Percentiles rank a stretch among this genome's conserved stretches.
Conservation (phyloP, 2,888 invertebrate species). For the Seira sanloemensis region DNA sequence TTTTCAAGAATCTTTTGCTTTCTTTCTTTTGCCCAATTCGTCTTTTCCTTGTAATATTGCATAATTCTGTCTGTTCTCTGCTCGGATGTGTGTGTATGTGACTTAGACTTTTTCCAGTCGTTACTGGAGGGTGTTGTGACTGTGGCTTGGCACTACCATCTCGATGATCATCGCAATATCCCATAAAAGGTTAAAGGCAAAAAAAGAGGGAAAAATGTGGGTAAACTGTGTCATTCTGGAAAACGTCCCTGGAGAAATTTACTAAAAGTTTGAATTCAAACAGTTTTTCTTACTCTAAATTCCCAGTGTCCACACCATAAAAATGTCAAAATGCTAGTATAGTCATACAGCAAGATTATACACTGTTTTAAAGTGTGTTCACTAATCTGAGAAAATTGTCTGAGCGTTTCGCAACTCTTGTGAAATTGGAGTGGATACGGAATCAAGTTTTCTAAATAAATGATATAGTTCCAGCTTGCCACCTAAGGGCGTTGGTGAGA, state of each 20-base stretch:
- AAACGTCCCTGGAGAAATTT: constrained; percentile 64
- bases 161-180: constrained; percentile 41
- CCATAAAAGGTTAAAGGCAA: constrained; percentile 42
- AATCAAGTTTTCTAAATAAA: background rate
- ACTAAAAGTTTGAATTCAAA: constrained; percentile 64
- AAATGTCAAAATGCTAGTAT: constrained; percentile 70
- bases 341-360: constrained; percentile 36
- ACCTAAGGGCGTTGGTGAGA: background rate
- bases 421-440: background rate
- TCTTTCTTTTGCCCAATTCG: background rate
- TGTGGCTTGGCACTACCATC: constrained; percentile 14
- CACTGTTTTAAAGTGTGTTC: background rate
- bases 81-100: too few species aligned
- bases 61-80: too few species aligned
- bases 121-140: constrained; percentile 1
- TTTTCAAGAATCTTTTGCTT: background rate
- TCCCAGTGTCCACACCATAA: constrained; percentile 72
- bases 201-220: constrained; percentile 19
- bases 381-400: constrained; percentile 41
- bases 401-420: constrained; percentile 24
- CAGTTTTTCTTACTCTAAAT: constrained; percentile 63
- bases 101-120: background rate
- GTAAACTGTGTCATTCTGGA: constrained; percentile 55
- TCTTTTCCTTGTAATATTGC: background rate
- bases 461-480: constrained; percentile 4